Percentiles rank a stretch among this genome's conserved stretches.
These are phyloP conservation scores for Austrofundulus limnaeus DNA, from an alignment of 2,113 vertebrate genomes.

Conservation along the genomic window DNA sequence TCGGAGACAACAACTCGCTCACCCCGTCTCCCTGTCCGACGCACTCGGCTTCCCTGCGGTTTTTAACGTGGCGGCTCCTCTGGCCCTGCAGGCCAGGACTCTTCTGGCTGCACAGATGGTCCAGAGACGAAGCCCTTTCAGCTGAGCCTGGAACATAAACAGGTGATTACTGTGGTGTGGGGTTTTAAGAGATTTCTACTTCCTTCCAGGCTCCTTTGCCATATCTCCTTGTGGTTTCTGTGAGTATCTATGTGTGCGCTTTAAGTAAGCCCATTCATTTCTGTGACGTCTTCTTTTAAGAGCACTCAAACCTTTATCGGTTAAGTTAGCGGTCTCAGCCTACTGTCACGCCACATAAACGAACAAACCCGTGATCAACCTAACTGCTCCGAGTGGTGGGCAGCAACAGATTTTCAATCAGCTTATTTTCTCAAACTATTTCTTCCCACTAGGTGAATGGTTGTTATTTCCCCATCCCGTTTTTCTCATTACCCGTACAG, in stretches of 20 bases:
- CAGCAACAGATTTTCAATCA: constrained; percentile 38
- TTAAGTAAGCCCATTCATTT: constrained; percentile 16
- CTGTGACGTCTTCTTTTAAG: constrained; percentile 21
- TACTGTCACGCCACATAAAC: constrained; percentile 28
- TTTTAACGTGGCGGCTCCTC: constrained; percentile 80
- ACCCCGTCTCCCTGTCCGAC: constrained; percentile 54
- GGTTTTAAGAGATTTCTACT: too few relatives aligned
- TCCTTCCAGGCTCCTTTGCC: too few relatives aligned
- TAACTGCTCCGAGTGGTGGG: constrained; percentile 22
- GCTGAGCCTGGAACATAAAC: constrained; percentile 65
- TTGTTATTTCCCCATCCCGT: too few relatives aligned
- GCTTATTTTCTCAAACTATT: constrained; percentile 14
- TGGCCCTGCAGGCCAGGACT: constrained; percentile 77
- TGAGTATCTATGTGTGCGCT: constrained; percentile 6
- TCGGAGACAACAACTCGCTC: constrained; percentile 77
- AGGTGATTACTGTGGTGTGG: constrained; percentile 34
- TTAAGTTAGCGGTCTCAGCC: constrained; percentile 15
- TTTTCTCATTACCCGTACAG: constrained; percentile 20
- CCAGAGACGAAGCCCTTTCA: constrained; percentile 91
- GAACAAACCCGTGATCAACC: constrained; percentile 41
- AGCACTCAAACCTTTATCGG: constrained; percentile 7
- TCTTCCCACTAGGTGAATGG: constrained; percentile 1
- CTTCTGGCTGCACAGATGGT: constrained; percentile 86
- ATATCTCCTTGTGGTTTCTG: neutral
- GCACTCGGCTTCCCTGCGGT: constrained; percentile 77